Conservation (phyloP, 2,888 invertebrate species). For the Crepidodera aurea region DNA sequence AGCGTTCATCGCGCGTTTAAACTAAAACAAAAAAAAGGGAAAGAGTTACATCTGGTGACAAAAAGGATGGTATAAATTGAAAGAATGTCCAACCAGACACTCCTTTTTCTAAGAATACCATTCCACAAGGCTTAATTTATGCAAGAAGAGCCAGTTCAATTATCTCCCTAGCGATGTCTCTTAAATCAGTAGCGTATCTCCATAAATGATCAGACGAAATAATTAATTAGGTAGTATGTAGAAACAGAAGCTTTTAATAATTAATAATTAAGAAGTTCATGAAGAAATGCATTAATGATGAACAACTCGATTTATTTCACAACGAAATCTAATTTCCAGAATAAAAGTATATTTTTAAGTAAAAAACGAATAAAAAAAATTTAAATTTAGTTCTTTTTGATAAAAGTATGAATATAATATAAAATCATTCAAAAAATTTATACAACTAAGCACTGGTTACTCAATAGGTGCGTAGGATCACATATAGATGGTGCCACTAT, state of each 20-base stretch:
- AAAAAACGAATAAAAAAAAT: too few relatives aligned
- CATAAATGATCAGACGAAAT: slow-evolving; percentile 16
- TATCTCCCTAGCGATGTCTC: slow-evolving; percentile 22
- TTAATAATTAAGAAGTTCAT: too few relatives aligned
- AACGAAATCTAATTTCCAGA: too few relatives aligned
- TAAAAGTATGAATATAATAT: too few relatives aligned
- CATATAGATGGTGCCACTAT: too few relatives aligned
- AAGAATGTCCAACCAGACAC: slow-evolving; percentile 35
- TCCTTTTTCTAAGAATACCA: slow-evolving; percentile 37
- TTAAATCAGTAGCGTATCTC: slow-evolving; percentile 28
- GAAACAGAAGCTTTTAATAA: not conserved
- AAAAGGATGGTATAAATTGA: slow-evolving; percentile 29
- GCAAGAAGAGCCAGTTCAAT: slow-evolving; percentile 35
- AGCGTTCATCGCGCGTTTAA: not conserved
- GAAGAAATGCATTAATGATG: too few relatives aligned
- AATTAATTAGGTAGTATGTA: slow-evolving; percentile 14
- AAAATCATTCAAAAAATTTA: too few relatives aligned
- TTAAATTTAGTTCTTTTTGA: too few relatives aligned
- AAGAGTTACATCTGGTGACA: slow-evolving; percentile 31
- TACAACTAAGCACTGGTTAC: too few relatives aligned
- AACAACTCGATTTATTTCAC: too few relatives aligned
- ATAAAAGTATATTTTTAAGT: too few relatives aligned
- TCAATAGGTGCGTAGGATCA: too few relatives aligned
- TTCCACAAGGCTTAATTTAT: slow-evolving; percentile 33
- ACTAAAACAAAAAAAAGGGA: not conserved